Evolutionary conservation across 2,888 invertebrate species (phyloP), one percentile per base, ranked within the genome.

Genomic region (Uloborus plumipes): DNA sequence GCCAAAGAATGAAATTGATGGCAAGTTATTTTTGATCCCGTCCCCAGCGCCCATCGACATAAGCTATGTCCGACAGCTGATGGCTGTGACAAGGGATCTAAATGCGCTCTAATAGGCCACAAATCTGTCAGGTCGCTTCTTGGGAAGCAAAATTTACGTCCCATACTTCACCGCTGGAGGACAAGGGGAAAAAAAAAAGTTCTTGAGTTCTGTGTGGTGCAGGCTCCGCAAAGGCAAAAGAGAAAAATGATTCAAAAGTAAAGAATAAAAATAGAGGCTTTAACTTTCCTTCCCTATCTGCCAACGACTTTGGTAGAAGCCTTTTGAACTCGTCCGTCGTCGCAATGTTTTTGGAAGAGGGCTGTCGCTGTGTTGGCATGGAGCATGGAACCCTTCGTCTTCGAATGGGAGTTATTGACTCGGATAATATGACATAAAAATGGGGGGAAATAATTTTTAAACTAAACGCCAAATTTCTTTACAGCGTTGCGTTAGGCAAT

Each of bases 31-130:
- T 78, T 71, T 65, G 70, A 78, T 78, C 22, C 77, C 15, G n/a
- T 50, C 53, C 71, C 74, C 51, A 62, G 61, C 16, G 20, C 53
- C 59, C 55, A 50, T 66, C 64, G 47, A 55, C 62, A 74, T 80
- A 74, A 80, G 80, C 74, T 74, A 81, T 74, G 80, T 58, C 74
- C 80, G 74, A 81, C 80, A 81, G 80, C 80, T 81, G 80, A 81
- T 81, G 80, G 64, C 70, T 58, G 70, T 81, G 80, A 81, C 80
- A 81, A 75, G 80, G 62, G 80, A 81, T 74, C 74, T 74, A 69
- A 62, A 74, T 74, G 74, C 80, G 67, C 74, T 49, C 80, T 81
- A 81, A 81, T 81, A 74, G 80, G 70, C 80, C 74, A 81, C 80
- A 81, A 81, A 81, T 81, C 80, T 81, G 80, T 81, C 80, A 81